These are phyloP conservation scores for Euclidia mi DNA, from an alignment of 2,888 invertebrate genomes.

Conservation along the genomic window DNA sequence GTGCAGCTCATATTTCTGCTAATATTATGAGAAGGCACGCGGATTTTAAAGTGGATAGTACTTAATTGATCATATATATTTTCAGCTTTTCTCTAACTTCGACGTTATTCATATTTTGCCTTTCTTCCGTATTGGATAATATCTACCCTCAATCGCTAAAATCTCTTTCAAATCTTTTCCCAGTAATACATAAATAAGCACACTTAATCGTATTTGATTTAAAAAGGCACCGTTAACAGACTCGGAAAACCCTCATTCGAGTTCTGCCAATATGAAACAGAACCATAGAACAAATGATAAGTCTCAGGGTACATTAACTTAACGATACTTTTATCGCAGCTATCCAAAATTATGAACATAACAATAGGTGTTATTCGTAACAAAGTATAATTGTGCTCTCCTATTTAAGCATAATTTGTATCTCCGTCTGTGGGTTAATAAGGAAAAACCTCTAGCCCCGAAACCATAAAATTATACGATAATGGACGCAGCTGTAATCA, in stretches of 20 bases:
- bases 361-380: constrained; percentile 31
- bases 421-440: constrained; percentile 41
- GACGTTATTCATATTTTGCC: no score
- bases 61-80: no score
- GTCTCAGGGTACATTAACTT: constrained; percentile 22
- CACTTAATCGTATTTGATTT: no score
- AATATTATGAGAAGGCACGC: no score
- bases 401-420: constrained; percentile 42
- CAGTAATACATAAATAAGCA: no score
- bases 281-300: constrained; percentile 12
- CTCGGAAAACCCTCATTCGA: no score
- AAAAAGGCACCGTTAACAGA: no score
- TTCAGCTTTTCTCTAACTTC: no score
- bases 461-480: constrained; percentile 54
- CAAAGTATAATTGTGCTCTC: constrained; percentile 37
- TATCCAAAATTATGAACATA: constrained; percentile 29
- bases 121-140: no score
- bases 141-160: no score
- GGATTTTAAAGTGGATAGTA: no score
- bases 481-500: constrained; percentile 47
- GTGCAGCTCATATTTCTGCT: background rate
- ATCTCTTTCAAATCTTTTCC: no score
- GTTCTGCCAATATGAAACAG: constrained; percentile 5
- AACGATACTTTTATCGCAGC: constrained; percentile 38
- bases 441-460: constrained; percentile 45